Conservation (phyloP, 2,113 vertebrate species). For the Macrotis lagotis region DNA sequence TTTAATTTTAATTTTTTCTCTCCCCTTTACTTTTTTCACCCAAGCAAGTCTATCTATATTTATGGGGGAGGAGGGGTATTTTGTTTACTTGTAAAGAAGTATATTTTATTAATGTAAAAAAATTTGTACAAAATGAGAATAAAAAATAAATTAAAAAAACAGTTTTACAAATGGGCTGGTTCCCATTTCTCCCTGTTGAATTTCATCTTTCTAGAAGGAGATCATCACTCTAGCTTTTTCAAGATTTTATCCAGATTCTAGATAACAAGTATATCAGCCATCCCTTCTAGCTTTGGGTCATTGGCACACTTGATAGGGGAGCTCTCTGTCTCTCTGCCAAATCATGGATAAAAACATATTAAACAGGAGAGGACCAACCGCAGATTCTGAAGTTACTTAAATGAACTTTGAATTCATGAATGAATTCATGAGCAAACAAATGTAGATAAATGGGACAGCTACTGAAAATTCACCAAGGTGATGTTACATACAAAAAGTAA, state of each 20-base stretch:
- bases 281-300: background rate
- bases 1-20: too few relatives aligned
- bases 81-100: too few relatives aligned
- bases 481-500: background rate
- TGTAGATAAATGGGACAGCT: background rate
- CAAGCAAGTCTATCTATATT: too few relatives aligned
- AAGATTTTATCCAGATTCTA: background rate
- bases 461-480: background rate
- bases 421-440: background rate
- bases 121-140: too few relatives aligned
- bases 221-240: background rate
- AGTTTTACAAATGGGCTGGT: background rate
- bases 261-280: background rate
- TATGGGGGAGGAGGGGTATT: too few relatives aligned
- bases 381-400: background rate
- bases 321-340: background rate
- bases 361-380: background rate
- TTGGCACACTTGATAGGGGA: background rate
- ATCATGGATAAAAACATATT: background rate
- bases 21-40: too few relatives aligned
- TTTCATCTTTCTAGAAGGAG: background rate
- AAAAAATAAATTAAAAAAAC: too few relatives aligned
- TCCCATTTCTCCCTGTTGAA: background rate
- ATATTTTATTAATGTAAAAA: too few relatives aligned
- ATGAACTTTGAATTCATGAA: background rate